Conservation (phyloP, 2,113 vertebrate species). For the Taurulus bubalis region DNA sequence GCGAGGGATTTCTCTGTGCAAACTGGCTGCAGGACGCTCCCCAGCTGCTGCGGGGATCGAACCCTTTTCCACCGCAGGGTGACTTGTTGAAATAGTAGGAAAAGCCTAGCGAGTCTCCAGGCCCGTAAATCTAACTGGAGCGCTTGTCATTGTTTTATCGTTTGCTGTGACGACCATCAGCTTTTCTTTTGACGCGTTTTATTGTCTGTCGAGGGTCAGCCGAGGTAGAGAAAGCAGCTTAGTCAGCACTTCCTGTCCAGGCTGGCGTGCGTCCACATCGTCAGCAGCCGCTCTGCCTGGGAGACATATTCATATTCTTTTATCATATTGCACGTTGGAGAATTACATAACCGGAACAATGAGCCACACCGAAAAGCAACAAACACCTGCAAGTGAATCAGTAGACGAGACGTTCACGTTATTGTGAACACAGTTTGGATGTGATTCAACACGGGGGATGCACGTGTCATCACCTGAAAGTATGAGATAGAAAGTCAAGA, state of each 20-base stretch:
- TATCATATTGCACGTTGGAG: background rate
- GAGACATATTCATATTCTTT: slow-evolving; percentile 2
- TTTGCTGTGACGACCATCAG: slow-evolving; percentile 35
- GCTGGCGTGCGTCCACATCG: background rate
- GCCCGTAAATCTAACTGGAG: slow-evolving; percentile 21
- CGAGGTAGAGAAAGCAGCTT: slow-evolving; percentile 42
- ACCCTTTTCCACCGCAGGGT: slow-evolving; percentile 7
- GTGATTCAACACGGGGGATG: no score
- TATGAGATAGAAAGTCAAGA: no score
- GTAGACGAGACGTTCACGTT: background rate
- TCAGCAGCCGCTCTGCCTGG: slow-evolving; percentile 10
- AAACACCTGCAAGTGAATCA: slow-evolving; percentile 25
- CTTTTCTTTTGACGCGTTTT: slow-evolving; percentile 17
- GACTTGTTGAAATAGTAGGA: slow-evolving; percentile 4
- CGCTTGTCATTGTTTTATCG: background rate
- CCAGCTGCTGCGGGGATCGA: slow-evolving; percentile 11
- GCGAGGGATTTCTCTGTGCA: background rate
- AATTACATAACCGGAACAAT: background rate
- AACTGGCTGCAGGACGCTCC: background rate
- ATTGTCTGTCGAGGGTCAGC: slow-evolving; percentile 37
- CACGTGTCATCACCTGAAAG: no score
- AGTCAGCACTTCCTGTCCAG: slow-evolving; percentile 39
- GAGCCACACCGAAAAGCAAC: background rate
- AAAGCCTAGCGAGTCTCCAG: slow-evolving; percentile 23
- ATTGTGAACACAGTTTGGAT: no score